Evolutionary conservation across 1,140 invertebrate species (phyloP), one percentile per base, ranked within the genome.

Genomic region (Steinernema khuongi): DNA sequence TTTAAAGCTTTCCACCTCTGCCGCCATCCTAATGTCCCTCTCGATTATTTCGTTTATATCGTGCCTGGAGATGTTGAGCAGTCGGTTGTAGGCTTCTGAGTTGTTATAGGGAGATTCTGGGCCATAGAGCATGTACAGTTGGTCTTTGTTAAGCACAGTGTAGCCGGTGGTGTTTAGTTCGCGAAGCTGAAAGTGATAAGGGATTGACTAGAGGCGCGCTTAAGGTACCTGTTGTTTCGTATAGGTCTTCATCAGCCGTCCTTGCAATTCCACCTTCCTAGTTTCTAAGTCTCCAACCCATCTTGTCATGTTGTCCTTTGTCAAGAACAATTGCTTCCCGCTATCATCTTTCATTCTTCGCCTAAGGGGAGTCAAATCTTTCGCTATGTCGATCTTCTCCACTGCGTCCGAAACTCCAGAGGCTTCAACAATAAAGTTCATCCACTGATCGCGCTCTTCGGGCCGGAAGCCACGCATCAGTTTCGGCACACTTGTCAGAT

Each of bases 21-120:
- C 72, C 19, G 73, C 29, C 41, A 68, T 68, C 29, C 50, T 71
- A n/a, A 84, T 29, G 30, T 84, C 78, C 70, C 78, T 80, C 67
- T 85, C 83, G 30, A 84, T 85, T 1, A 85, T 60, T 32, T 85
- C 83, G 41, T 85, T 80, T 0, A 79, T 80, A 2, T 60, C 50
- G 22, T 14, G 14, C 26, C 19, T 60, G 50, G 50, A 14, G 2
- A 77, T 1, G 19, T 80, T 75, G 36, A 32, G 1, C 30, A 79
- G 33, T 31, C 29, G 50, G 31, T 67, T 19, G 28, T 76, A 28
- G 33, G 26, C 68, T 14, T 43, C 30, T 14, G 73, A 68, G 72
- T 80, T 71, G 26, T 82, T 81, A 33, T 76, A 82, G 43, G 80
- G 78, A 0, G 80, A 78, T 4, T 66, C 28, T 1, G n/a, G 60